phyloP scores from a whole-genome alignment of 2,797 vertebrate species.

The Staurois parvus region DNA sequence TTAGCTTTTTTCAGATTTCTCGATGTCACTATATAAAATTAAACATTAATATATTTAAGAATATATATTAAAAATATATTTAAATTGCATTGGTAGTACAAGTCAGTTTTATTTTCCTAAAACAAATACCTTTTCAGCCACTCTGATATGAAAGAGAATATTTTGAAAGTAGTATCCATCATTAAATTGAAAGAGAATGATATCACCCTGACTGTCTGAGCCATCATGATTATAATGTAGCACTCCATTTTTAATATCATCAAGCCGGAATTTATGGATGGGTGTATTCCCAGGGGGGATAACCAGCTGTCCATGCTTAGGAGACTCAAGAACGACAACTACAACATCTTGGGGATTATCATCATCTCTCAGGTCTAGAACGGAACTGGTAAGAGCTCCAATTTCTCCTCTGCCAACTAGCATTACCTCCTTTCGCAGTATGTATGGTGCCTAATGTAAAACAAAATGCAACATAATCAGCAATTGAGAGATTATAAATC shows the following conservation, averaged over 20 bases:
- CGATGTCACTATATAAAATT: background rate
- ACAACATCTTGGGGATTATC: slow-evolving; percentile 90
- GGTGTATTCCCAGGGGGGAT: slow-evolving; percentile 67
- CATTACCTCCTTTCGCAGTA: slow-evolving; percentile 81
- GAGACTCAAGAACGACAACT: slow-evolving; percentile 83
- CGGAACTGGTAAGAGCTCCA: slow-evolving; percentile 73
- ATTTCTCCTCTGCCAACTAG: slow-evolving; percentile 74
- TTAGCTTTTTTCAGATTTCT: background rate
- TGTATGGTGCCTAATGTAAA: slow-evolving; percentile 78
- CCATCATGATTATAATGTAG: slow-evolving; percentile 88
- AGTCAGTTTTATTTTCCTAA: too few relatives aligned
- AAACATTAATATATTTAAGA: too few relatives aligned
- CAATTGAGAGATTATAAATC: background rate
- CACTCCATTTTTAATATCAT: slow-evolving; percentile 79
- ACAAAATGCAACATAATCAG: slow-evolving; percentile 31
- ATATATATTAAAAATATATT: too few relatives aligned
- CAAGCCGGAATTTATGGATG: slow-evolving; percentile 76
- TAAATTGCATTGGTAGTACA: too few relatives aligned
- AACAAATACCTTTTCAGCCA: slow-evolving; percentile 79
- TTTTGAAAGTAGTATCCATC: slow-evolving; percentile 91
- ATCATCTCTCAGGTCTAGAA: slow-evolving; percentile 84
- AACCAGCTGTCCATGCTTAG: slow-evolving; percentile 81
- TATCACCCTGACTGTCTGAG: slow-evolving; percentile 76
- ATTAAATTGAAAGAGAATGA: slow-evolving; percentile 82
- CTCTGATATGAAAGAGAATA: slow-evolving; percentile 80